Base-by-base conservation (phyloP, 2,113 vertebrate species). In the Phyllostomus hastatus region DNA sequence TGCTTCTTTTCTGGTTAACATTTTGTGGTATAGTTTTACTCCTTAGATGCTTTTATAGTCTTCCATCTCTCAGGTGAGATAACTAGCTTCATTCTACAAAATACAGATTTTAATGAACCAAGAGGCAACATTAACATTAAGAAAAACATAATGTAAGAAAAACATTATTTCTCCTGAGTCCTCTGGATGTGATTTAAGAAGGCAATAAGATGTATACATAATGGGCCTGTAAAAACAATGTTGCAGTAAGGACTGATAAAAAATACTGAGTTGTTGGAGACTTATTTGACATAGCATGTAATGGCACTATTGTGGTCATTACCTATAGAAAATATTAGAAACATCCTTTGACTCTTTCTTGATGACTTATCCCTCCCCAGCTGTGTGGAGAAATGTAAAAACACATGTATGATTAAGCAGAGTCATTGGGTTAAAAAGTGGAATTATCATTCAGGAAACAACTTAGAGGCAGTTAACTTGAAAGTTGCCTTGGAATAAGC, bases 21-120 rank as follows among this genome's bases (percentile, higher is more conserved):
- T 92, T 92, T 84, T 86, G 31, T 73, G 38, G 59, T 52, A 0
- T 81, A 52, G 33, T 87, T 94, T 57, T 89, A 57, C 26, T 94
- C 43, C 46, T 90, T 48, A n/a, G 64, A 52, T 90, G 52, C 33
- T 48, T 89, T 92, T 78, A 59, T 84, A 52, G 38, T 52, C 31
- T 64, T 89, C 22, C 2, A 48, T 94, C 83, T 97, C 91, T 95
- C 52, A 81, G 66, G 78, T 97, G 31, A 93, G 41, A 86, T 89
- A 86, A 86, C 59, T 81, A 57, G 43, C 48, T 97, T 81, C 12
- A 89, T 91, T n/a, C 48, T 54, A 5, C 89, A 48, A 93, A 91
- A 85, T 89, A 76, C 0, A 67, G 72, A 81, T 95, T 97, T 97
- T 97, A 97, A 97, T 91, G 48, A 95, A 48, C 67, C 52, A 72